Evolutionary conservation across 2,888 invertebrate species (phyloP).

Genomic region (Melanostoma mellinum): DNA sequence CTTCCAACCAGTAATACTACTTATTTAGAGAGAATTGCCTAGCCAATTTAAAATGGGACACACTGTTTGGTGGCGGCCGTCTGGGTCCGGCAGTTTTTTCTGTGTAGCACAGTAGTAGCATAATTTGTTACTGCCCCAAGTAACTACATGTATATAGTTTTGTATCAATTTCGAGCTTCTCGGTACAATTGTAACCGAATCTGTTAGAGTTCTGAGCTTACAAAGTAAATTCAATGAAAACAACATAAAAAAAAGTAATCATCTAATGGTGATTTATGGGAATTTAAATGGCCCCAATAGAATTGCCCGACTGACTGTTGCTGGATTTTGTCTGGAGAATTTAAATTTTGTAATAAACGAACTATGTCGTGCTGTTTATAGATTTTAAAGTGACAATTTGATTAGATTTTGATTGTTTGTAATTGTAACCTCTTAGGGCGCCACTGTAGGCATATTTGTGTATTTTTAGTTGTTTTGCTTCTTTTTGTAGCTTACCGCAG

Average conservation of each 20-base stretch:
- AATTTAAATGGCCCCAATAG: conserved; percentile 65
- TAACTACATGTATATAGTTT: conserved; percentile 1
- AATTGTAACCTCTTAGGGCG: conserved; percentile 64
- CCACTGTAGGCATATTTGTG: conserved; percentile 29
- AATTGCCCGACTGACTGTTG: conserved; percentile 11
- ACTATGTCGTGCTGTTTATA: conserved; percentile 37
- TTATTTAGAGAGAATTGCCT: conserved; percentile 28
- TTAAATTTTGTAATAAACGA: conserved; percentile 55
- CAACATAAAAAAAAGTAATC: conserved; percentile 12
- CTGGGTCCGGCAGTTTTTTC: neutral
- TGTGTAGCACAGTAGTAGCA: conserved; percentile 51
- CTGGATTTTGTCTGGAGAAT: conserved; percentile 31
- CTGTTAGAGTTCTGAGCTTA: conserved; percentile 39
- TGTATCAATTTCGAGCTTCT: conserved; percentile 40
- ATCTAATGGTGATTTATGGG: conserved; percentile 68
- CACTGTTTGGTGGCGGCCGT: conserved; percentile 25
- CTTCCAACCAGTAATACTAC: conserved; percentile 30
- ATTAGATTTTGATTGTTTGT: conserved; percentile 65
- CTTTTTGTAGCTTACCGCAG: no score
- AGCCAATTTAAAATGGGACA: conserved; percentile 64
- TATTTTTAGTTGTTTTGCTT: neutral
- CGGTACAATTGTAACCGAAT: conserved; percentile 48
- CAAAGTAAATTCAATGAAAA: neutral
- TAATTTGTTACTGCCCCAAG: conserved; percentile 42
- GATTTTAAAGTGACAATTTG: conserved; percentile 64